Percentiles rank a stretch among this genome's conserved stretches.
These are phyloP conservation scores for Echeneis naucrates DNA, from an alignment of 2,797 vertebrate species.

Conservation along the genomic window DNA sequence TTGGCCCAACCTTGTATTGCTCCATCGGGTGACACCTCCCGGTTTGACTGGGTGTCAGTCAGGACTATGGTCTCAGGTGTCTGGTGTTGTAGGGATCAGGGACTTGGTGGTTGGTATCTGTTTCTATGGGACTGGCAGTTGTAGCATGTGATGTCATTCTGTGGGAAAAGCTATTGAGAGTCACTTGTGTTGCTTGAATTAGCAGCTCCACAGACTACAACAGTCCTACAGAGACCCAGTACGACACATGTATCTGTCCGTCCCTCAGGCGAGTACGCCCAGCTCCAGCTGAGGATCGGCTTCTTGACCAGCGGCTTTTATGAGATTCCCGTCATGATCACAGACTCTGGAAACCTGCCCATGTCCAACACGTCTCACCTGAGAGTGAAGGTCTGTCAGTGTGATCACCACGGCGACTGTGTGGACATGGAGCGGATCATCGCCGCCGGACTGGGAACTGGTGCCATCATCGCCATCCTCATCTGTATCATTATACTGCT, in stretches of 20 bases:
- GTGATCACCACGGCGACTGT: conserved; percentile 95
- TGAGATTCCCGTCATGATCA: conserved; percentile 94
- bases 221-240: background rate
- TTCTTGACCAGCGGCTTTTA: conserved; percentile 94
- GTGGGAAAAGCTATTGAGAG: background rate
- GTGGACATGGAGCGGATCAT: conserved; percentile 94
- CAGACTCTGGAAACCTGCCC: conserved; percentile 95
- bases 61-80: no score
- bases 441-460: conserved; percentile 93
- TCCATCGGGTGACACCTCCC: no score
- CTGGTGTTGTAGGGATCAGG: no score
- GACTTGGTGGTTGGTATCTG: background rate
- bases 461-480: conserved; percentile 96
- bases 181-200: no score
- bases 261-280: conserved; percentile 90
- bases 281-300: conserved; percentile 90
- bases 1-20: no score
- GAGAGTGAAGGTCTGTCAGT: conserved; percentile 95
- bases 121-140: background rate
- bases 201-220: background rate
- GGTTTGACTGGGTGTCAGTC: no score
- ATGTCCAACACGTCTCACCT: conserved; percentile 93
- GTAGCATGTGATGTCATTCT: background rate
- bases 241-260: background rate
- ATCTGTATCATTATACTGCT: conserved; percentile 97